A percentile compares a stretch with the other conserved stretches of the same genome.
Evolutionary conservation across 2,797 vertebrate species (phyloP).

Genomic region (Anableps anableps): DNA sequence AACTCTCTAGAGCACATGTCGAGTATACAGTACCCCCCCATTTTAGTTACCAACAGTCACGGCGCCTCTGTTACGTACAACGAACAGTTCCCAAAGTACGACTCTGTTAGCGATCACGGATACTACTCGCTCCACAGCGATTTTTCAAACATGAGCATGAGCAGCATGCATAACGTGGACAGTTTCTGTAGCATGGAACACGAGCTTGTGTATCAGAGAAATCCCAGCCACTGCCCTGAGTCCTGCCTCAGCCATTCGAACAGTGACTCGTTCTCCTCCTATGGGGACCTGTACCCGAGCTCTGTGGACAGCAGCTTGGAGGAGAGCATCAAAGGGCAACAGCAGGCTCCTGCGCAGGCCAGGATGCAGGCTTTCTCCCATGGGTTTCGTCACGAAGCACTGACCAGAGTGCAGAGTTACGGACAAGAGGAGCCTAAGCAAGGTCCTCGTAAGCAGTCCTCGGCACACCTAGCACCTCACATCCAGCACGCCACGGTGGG

Average conservation of each 20-base stretch:
- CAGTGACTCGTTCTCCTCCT: conserved; percentile 95
- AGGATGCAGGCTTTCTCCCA: conserved; percentile 92
- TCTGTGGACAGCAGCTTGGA: conserved; percentile 91
- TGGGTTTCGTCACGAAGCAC: conserved; percentile 93
- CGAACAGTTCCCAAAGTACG: conserved; percentile 96
- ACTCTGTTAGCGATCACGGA: conserved; percentile 93
- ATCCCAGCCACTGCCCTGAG: conserved; percentile 90
- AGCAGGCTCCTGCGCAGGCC: conserved; percentile 85
- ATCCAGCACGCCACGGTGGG: conserved; percentile 88
- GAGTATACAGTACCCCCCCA: conserved; percentile 97
- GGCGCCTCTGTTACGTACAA: conserved; percentile 92
- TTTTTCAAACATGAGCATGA: conserved; percentile 95
- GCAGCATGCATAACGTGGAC: conserved; percentile 92
- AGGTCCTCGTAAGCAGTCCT: conserved; percentile 86
- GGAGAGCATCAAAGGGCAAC: conserved; percentile 89
- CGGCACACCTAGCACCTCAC: conserved; percentile 89
- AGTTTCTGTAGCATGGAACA: conserved; percentile 93
- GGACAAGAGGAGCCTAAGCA: conserved; percentile 94
- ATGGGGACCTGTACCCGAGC: conserved; percentile 92
- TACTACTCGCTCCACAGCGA: conserved; percentile 98
- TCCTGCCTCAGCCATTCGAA: conserved; percentile 93
- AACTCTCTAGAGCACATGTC: conserved; percentile 95
- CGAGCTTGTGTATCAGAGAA: conserved; percentile 90
- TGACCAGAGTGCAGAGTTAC: conserved; percentile 93
- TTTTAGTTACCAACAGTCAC: conserved; percentile 97